These are phyloP conservation scores for Tapera naevia DNA, from an alignment of 2,797 vertebrate genomes.

Conservation along the genomic window DNA sequence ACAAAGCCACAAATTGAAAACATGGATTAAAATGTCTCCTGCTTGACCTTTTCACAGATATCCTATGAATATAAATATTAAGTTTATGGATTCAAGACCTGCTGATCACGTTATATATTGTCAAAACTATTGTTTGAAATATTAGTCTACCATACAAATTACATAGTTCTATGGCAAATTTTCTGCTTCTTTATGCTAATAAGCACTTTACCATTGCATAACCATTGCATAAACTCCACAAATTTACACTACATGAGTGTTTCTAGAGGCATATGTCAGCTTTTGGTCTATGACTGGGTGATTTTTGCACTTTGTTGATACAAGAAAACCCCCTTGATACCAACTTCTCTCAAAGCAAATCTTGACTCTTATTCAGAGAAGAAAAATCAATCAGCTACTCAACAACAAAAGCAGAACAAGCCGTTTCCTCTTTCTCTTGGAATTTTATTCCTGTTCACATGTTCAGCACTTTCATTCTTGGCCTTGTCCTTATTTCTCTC, in stretches of 20 bases:
- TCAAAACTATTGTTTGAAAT: not conserved
- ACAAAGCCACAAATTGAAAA: constrained; percentile 34
- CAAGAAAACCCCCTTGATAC: not conserved
- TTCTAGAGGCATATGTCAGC: not conserved
- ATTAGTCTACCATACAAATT: not conserved
- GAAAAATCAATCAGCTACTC: not conserved
- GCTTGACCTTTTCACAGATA: constrained; percentile 42
- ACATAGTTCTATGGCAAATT: not conserved
- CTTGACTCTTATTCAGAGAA: not conserved
- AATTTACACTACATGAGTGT: not conserved
- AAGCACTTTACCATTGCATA: not conserved
- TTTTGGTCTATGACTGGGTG: not conserved
- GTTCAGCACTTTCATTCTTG: not conserved
- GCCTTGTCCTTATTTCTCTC: not conserved
- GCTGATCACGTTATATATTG: not conserved
- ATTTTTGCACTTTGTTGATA: not conserved
- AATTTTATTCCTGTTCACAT: not conserved
- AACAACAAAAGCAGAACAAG: not conserved
- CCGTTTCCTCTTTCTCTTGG: not conserved
- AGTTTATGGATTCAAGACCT: not conserved
- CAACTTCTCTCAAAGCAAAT: not conserved
- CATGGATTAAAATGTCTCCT: constrained; percentile 41
- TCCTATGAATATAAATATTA: constrained; percentile 6
- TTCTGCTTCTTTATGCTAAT: not conserved
- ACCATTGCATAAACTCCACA: not conserved